phyloP scores from a whole-genome alignment of 2,888 invertebrate species.

The Latrodectus elegans region DNA sequence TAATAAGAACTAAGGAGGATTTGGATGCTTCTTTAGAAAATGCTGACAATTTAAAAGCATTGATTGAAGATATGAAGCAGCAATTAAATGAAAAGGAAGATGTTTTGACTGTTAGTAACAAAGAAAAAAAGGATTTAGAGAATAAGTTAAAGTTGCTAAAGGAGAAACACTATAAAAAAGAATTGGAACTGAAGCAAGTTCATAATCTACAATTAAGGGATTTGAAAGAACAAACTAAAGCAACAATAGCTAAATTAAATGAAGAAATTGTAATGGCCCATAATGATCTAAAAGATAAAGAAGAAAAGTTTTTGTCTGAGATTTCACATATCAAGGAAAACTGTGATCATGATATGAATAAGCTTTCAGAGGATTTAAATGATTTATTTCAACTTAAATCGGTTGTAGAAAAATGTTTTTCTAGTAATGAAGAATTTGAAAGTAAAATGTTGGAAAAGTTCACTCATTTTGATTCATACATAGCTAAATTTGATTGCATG shows the following conservation, averaged over 20 bases:
- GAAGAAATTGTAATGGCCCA: constrained; percentile 23
- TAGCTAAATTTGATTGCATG: constrained; percentile 12
- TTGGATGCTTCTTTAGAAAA: constrained; percentile 44
- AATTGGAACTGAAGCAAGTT: constrained; percentile 40
- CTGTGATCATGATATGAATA: constrained; percentile 12
- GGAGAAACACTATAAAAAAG: constrained; percentile 37
- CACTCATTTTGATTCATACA: constrained; percentile 16
- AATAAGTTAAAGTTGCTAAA: constrained; percentile 36
- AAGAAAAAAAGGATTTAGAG: constrained; percentile 44
- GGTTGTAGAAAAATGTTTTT: constrained; percentile 1
- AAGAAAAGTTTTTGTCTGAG: constrained; percentile 9
- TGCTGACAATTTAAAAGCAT: constrained; percentile 22
- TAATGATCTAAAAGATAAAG: constrained; percentile 11
- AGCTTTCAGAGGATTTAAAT: background rate
- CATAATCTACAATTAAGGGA: constrained; percentile 48
- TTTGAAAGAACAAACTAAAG: constrained; percentile 53
- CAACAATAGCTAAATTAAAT: constrained; percentile 55
- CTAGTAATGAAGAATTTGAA: constrained; percentile 9
- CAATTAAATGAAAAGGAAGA: constrained; percentile 24
- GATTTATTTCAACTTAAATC: constrained; percentile 1
- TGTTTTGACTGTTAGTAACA: constrained; percentile 9
- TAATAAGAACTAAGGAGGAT: constrained; percentile 39
- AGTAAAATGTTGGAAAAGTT: background rate
- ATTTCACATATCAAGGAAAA: constrained; percentile 7
- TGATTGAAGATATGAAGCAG: constrained; percentile 15